A percentile compares a stretch with the other conserved stretches of the same genome.
Evolutionary conservation across 2,113 vertebrate genomes (phyloP).

Genomic region (Sceloporus undulatus): DNA sequence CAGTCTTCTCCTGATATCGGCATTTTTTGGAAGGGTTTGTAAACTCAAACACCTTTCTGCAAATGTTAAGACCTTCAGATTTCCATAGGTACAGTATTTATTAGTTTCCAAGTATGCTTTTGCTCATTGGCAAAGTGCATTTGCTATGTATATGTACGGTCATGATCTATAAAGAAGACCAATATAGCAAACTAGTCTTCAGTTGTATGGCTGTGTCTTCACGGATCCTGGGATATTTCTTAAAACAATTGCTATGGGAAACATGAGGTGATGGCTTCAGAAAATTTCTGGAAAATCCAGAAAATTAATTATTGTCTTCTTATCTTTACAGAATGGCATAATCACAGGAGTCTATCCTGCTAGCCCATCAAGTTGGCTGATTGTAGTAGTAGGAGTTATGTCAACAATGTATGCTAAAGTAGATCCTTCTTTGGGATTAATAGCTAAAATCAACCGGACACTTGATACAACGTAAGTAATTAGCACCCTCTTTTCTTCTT

Average conservation of each 20-base stretch:
- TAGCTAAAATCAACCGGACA: constrained; percentile 86
- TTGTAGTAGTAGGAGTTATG: constrained; percentile 94
- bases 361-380: constrained; percentile 91
- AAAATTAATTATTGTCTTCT: constrained; percentile 61
- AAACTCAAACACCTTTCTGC: not conserved
- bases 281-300: constrained; percentile 17
- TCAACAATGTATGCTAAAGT: constrained; percentile 89
- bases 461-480: constrained; percentile 88
- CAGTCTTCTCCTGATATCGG: too few relatives aligned
- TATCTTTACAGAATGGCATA: constrained; percentile 89
- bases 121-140: not conserved
- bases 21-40: not conserved
- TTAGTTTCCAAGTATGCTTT: not conserved
- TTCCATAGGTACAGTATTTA: not conserved
- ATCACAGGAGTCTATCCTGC: constrained; percentile 97
- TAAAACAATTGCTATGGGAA: constrained; percentile 24
- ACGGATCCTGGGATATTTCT: not conserved
- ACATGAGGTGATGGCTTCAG: constrained; percentile 48
- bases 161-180: not conserved
- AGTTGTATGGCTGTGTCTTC: not conserved
- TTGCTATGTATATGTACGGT: not conserved
- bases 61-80: not conserved
- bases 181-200: too few relatives aligned
- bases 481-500: not conserved
- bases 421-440: constrained; percentile 93